Conservation (phyloP, 53 echinoderm and acorn worm species). For the Stichopus horrens region DNA sequence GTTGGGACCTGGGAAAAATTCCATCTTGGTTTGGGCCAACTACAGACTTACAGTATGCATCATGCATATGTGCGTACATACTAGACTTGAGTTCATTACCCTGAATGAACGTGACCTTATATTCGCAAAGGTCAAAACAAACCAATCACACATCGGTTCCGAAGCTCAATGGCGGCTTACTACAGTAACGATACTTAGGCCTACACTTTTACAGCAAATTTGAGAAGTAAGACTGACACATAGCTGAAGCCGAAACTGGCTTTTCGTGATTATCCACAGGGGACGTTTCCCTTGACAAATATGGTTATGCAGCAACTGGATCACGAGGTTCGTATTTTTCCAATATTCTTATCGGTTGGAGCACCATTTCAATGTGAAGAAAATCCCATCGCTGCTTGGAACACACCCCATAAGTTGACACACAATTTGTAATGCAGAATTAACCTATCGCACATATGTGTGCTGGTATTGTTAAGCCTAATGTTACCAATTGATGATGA, state of each 20-base stretch:
- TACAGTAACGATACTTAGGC: not conserved
- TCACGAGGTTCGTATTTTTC: slow-evolving; percentile 73
- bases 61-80: too few relatives aligned
- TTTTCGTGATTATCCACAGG: slow-evolving; percentile 58
- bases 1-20: too few relatives aligned
- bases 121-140: slow-evolving; percentile 22
- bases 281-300: slow-evolving; percentile 72
- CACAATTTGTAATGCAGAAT: not conserved
- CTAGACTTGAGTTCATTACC: not conserved
- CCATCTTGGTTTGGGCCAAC: too few relatives aligned
- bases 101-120: slow-evolving; percentile 8
- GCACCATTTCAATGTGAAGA: not conserved
- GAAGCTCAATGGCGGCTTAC: slow-evolving; percentile 35
- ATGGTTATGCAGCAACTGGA: slow-evolving; percentile 98
- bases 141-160: slow-evolving; percentile 28
- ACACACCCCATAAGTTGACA: slow-evolving; percentile 27
- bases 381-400: slow-evolving; percentile 16
- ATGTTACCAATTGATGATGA: too few relatives aligned
- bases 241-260: slow-evolving; percentile 48
- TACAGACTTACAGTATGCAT: too few relatives aligned
- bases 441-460: not conserved
- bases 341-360: not conserved
- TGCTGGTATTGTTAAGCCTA: too few relatives aligned
- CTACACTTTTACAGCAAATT: not conserved
- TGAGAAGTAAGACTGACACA: not conserved